Base-by-base conservation (phyloP, 2,113 vertebrate species). In the Centropus unirufus region DNA sequence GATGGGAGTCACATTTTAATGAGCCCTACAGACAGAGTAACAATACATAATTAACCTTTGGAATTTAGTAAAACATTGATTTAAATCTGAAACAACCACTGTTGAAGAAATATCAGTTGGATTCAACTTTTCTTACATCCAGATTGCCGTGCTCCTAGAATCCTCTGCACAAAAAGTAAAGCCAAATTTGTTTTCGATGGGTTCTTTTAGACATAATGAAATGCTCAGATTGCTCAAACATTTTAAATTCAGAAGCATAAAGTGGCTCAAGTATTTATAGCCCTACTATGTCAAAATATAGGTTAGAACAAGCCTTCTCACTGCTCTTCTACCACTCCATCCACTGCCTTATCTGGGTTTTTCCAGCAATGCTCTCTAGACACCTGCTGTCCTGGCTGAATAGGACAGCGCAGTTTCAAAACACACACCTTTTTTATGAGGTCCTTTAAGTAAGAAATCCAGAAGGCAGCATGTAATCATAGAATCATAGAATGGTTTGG, bases 271-370 rank as follows among this genome's bases (percentile, higher is more conserved):
- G 4, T 63, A 51, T 77, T 70, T 75, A 55, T 36, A 78, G 23
- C 7, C 8, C 3, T 49, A 8, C 18, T 61, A 5, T n/a, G 12
- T 14, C 17, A 39, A 82, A 92, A 72, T 26, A 44, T 47, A 44
- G 9, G 2, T 87, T 20, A 70, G 17, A 90, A 58, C 0, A 0
- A n/a, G 13, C 42, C 19, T 64, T 10, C 3, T 52, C 67, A 14
- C 13, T 70, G 11, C 1, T 11, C 26, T 82, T 67, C 34, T 58
- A 57, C 20, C 22, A 57, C 6, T 4, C 11, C 34, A 81, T 21
- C 24, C 61, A 59, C 13, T 30, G 18, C 34, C 8, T 76, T 36
- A 18, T 20, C n/a, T n/a, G 34, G 46, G 4, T 8, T 91, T 90
- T 83, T 36, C 30, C 3, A 3, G 22, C 15, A 55, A 26, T 73